These are phyloP conservation scores for Poeciliopsis infans DNA, from an alignment of 2,797 vertebrate species.

Conservation along the genomic window DNA sequence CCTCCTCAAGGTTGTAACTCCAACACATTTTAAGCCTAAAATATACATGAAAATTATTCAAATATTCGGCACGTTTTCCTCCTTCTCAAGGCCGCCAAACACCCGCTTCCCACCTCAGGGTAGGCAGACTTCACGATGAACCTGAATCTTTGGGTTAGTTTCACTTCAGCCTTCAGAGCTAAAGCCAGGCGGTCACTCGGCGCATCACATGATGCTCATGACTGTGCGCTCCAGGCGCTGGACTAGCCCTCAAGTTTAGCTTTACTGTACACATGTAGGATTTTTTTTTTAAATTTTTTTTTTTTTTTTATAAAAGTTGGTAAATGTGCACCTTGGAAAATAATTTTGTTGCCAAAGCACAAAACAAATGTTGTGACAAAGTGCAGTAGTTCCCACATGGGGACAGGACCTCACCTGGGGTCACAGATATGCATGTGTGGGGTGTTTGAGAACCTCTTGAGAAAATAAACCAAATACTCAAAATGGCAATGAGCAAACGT, in stretches of 20 bases:
- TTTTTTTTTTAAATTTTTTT: not conserved
- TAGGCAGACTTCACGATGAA: constrained; percentile 4
- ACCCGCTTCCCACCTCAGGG: not conserved
- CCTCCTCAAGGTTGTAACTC: not conserved
- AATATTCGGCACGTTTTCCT: constrained; percentile 11
- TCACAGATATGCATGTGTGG: not conserved
- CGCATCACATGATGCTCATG: constrained; percentile 52
- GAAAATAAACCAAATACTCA: not conserved
- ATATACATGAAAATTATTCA: not conserved
- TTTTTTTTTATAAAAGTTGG: not conserved
- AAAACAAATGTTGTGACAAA: not conserved
- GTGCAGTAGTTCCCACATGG: not conserved
- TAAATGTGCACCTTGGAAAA: not conserved
- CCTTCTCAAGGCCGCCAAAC: not conserved
- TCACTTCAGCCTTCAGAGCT: constrained; percentile 20
- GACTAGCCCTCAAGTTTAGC: constrained; percentile 18
- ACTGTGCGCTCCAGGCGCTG: constrained; percentile 20
- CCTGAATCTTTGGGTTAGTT: constrained; percentile 18
- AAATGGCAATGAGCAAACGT: not conserved
- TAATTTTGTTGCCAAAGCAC: not conserved
- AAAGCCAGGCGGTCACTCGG: constrained; percentile 30
- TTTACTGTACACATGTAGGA: constrained; percentile 16
- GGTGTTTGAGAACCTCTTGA: not conserved
- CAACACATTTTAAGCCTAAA: not conserved
- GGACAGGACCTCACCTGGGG: not conserved